Evolutionary conservation across 2,113 vertebrate species (phyloP).

Genomic region (Dinomys branickii): DNA sequence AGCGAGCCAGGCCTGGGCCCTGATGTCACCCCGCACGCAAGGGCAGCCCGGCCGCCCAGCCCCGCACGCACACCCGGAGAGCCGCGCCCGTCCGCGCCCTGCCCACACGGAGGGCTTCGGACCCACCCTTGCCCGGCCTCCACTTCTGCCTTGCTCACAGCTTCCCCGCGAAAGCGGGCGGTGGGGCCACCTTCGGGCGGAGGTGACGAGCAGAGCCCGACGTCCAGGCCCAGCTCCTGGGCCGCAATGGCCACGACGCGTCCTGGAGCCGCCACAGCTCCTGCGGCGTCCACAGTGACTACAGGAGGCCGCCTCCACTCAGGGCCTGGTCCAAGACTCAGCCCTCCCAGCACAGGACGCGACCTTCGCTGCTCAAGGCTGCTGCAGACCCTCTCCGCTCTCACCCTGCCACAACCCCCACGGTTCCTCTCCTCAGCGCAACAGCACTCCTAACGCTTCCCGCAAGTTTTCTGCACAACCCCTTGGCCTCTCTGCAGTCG

Average conservation of each 20-base stretch:
- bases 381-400: not conserved
- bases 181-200: not conserved
- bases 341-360: not conserved
- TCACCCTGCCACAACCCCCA: not conserved
- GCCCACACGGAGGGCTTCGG: not conserved
- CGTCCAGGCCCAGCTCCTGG: not conserved
- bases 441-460: not conserved
- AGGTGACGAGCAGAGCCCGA: not conserved
- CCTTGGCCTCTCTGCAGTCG: not conserved
- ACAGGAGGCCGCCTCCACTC: not conserved
- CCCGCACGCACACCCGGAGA: too few species aligned
- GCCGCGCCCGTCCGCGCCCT: not conserved
- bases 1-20: not conserved
- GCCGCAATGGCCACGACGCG: not conserved
- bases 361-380: too few species aligned
- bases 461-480: not conserved
- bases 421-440: not conserved
- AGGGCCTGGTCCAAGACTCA: not conserved
- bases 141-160: too few species aligned
- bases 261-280: not conserved
- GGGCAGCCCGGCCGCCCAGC: too few species aligned
- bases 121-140: not conserved
- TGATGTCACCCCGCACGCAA: not conserved
- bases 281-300: not conserved
- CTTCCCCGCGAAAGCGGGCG: fast-evolving